phyloP scores from a whole-genome alignment of 2,797 vertebrate genomes.

The Halcyon smyrnensis region DNA sequence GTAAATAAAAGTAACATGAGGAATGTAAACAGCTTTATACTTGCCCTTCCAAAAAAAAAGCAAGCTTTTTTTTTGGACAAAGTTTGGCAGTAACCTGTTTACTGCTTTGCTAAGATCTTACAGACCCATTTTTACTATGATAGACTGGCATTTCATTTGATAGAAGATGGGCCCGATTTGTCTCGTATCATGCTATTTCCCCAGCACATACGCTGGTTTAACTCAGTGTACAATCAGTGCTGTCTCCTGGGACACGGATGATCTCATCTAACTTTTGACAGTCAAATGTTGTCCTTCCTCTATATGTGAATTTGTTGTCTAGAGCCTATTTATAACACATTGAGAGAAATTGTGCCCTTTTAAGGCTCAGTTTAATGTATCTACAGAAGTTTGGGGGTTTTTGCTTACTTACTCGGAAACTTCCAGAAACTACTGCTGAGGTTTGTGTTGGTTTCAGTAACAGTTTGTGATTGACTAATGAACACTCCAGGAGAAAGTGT shows the following conservation, averaged over 20 bases:
- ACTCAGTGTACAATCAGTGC: not conserved
- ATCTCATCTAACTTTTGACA: not conserved
- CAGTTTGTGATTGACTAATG: not conserved
- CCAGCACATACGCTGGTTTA: not conserved
- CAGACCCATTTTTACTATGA: not conserved
- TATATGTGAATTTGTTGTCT: not conserved
- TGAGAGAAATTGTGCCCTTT: not conserved
- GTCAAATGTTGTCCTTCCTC: not conserved
- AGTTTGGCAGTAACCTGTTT: not conserved
- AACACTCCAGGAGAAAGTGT: not conserved
- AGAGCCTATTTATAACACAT: not conserved
- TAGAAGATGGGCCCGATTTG: not conserved
- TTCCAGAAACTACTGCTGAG: constrained; percentile 2
- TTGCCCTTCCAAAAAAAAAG: not conserved
- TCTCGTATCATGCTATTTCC: not conserved
- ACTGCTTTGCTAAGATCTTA: not conserved
- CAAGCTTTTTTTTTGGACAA: not conserved
- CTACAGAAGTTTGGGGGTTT: not conserved
- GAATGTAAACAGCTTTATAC: not conserved
- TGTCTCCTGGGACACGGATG: not conserved
- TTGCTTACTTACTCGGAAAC: not conserved
- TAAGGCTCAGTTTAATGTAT: not conserved
- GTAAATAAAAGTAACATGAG: not conserved
- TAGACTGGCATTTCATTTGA: not conserved
- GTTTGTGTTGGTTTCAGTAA: constrained; percentile 20